A percentile compares a stretch with the other conserved stretches of the same genome.
These are phyloP conservation scores for Gobionotothen gibberifrons DNA, from an alignment of 2,797 vertebrate genomes.

Conservation along the genomic window DNA sequence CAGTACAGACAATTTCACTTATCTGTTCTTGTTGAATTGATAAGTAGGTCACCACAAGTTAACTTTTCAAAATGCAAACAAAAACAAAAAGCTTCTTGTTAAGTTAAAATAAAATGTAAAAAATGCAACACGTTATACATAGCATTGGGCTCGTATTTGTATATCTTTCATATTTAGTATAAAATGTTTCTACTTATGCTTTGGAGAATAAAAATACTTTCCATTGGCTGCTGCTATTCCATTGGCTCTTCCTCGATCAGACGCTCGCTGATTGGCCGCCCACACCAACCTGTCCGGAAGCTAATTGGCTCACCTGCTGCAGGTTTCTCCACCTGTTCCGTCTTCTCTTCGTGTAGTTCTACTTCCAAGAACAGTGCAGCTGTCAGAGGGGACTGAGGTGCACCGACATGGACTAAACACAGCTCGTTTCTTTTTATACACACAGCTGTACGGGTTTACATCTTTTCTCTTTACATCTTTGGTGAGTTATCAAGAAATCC, in stretches of 20 bases:
- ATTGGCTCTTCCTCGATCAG: conserved; percentile 26
- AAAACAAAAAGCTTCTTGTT: not conserved
- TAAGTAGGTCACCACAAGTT: too few species aligned
- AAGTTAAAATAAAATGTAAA: not conserved
- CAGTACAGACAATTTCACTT: too few species aligned
- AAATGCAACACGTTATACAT: not conserved
- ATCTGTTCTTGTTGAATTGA: not conserved
- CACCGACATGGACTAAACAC: conserved; percentile 47
- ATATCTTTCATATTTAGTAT: not conserved
- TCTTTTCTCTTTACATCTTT: not conserved
- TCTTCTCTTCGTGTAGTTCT: not conserved
- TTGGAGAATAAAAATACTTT: not conserved
- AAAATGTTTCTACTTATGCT: not conserved
- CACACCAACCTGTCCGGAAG: conserved; percentile 8
- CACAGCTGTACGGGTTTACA: not conserved
- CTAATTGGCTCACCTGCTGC: conserved; percentile 53
- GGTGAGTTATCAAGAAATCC: conserved; percentile 46
- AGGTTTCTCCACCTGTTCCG: conserved; percentile 22
- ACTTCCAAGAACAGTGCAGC: conserved; percentile 19
- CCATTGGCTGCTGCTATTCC: not conserved
- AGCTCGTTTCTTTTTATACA: not conserved
- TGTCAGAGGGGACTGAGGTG: not conserved
- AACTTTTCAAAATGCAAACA: not conserved
- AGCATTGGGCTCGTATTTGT: not conserved
- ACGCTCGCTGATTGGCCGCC: conserved; percentile 58